Percentiles rank a stretch among this genome's conserved stretches.
Evolutionary conservation across 2,888 invertebrate species (phyloP).

Genomic region (Ormyrus rosae): DNA sequence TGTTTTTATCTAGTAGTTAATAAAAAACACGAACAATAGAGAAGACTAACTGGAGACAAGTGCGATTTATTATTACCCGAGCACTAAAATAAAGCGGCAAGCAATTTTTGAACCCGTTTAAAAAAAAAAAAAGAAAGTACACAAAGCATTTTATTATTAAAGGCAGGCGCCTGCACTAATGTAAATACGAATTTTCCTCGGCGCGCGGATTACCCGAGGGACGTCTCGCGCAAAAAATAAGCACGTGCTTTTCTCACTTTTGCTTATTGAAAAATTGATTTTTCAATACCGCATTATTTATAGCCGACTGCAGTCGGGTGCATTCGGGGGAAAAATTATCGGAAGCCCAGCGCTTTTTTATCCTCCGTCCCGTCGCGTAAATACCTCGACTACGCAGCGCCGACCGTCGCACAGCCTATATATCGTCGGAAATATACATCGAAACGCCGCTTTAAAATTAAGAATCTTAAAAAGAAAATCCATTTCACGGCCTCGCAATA

Average conservation of each 20-base stretch:
- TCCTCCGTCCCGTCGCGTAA: background rate
- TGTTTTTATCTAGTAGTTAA: no score
- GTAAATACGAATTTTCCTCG: no score
- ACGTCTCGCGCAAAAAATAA: background rate
- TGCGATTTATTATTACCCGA: no score
- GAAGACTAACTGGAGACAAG: no score
- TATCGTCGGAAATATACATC: background rate
- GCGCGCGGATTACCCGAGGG: no score
- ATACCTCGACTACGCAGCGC: background rate
- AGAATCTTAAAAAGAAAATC: background rate
- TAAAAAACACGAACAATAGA: no score
- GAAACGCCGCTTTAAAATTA: background rate
- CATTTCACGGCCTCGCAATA: background rate
- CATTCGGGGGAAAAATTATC: constrained; percentile 22
- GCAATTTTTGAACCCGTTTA: no score
- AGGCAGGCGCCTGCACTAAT: no score
- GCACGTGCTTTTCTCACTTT: constrained; percentile 29
- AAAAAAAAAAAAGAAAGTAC: no score
- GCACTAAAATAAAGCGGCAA: no score
- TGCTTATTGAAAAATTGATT: constrained; percentile 51
- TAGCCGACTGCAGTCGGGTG: constrained; percentile 2
- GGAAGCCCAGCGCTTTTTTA: background rate
- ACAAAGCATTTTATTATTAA: no score
- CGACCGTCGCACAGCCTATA: no score
- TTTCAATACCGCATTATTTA: constrained; percentile 29